Base-by-base conservation (phyloP, 1,140 invertebrate genomes). In the Tribolium madens region DNA sequence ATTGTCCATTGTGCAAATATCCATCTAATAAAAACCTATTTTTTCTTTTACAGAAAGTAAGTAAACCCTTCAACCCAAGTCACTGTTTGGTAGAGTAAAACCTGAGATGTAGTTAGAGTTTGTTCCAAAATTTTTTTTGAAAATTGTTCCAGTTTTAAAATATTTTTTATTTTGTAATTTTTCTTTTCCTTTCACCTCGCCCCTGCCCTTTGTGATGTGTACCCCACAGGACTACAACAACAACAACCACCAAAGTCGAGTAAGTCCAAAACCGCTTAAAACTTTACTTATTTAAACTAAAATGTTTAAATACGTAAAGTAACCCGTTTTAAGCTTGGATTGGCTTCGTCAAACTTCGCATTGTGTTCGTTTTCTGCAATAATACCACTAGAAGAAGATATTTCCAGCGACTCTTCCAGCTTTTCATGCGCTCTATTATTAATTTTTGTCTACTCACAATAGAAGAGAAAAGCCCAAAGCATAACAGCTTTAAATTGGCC, bases 31-130 rank as follows among this genome's bases (percentile, higher is more conserved):
- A 3, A 26, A 42, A 42, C 21, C 31, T 42, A 9, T 83, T 48
- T 85, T 86, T 86, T 88, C 87, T 88, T 87, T 90, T 89, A 81
- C 88, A 90, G 87, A 87, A 89, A 90, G 88, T 90, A 89, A 89
- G 88, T 88, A 87, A 83, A 83, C 84, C 21, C 84, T 84, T 84
- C 86, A 76, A 75, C n/a, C n/a, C n/a, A 75, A 73, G 17, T 12
- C 18, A 84, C 81, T 83, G 76, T 75, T 77, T 80, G 81, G 68
- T 50, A 78, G 80, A 77, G 73, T 79, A 76, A 48, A 74, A 74
- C 76, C 72, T 72, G 70, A 73, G 73, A 48, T 78, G 57, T 76
- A 53, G 52, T 72, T 48, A 72, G 47, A 48, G n/a, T 14, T 18
- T 73, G 52, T 73, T 48, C 42, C 47, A 73, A 73, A 73, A n/a